These are phyloP conservation scores for Oeneis ivallda DNA, from an alignment of 2,888 invertebrate species.

Conservation along the genomic window DNA sequence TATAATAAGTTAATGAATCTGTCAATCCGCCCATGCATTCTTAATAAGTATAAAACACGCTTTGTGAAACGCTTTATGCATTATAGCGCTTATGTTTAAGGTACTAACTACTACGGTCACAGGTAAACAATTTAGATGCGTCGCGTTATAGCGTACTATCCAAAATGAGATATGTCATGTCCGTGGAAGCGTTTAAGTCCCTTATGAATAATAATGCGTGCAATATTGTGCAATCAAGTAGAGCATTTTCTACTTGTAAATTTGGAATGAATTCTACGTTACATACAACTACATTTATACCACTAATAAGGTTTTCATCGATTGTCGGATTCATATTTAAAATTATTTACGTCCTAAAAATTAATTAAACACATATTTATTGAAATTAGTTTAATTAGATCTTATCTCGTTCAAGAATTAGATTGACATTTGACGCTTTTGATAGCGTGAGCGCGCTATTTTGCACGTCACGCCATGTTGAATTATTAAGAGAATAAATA, in stretches of 20 bases:
- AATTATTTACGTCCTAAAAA: too few species aligned
- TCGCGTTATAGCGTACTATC: not conserved
- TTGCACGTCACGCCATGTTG: too few species aligned
- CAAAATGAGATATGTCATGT: slow-evolving; percentile 34
- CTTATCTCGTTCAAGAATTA: too few species aligned
- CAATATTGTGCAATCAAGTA: slow-evolving; percentile 32
- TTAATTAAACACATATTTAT: too few species aligned
- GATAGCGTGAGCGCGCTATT: too few species aligned
- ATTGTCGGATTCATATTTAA: too few species aligned
- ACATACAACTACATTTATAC: too few species aligned
- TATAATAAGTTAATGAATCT: slow-evolving; percentile 15
- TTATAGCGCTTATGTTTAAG: slow-evolving; percentile 5
- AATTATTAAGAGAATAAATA: too few species aligned
- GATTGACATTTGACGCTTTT: too few species aligned
- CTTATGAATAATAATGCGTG: slow-evolving; percentile 42
- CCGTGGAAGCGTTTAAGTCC: slow-evolving; percentile 38
- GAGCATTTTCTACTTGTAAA: slow-evolving; percentile 14
- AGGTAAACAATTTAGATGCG: slow-evolving; percentile 3
- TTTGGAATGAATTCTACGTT: not conserved
- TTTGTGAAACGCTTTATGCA: not conserved
- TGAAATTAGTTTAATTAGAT: too few species aligned
- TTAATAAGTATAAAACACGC: slow-evolving; percentile 12
- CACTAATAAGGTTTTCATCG: too few species aligned
- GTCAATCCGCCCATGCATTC: slow-evolving; percentile 13
- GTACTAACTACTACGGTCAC: not conserved